Evolutionary conservation across 1,140 invertebrate species (phyloP).

Genomic region (Hestina assimilis): DNA sequence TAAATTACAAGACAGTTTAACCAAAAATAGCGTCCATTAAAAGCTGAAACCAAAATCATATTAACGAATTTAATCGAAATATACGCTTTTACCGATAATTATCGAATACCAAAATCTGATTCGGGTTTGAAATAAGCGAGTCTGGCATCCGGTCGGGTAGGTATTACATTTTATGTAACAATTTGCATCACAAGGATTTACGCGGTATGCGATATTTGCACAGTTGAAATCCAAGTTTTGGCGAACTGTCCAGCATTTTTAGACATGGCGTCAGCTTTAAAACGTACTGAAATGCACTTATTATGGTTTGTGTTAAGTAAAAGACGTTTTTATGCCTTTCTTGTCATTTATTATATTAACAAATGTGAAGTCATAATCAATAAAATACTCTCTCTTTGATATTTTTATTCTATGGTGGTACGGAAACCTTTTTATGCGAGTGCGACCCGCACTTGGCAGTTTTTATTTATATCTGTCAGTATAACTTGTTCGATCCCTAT

Average conservation of each 20-base stretch:
- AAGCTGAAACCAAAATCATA: not conserved
- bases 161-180: constrained; percentile 21
- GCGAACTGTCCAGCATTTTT: constrained; percentile 18
- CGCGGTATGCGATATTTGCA: constrained; percentile 3
- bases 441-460: too few relatives aligned
- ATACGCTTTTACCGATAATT: constrained; percentile 2
- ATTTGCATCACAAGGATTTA: constrained; percentile 16
- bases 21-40: too few relatives aligned
- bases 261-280: constrained; percentile 13
- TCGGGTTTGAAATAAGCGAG: constrained; percentile 11
- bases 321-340: not conserved
- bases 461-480: too few relatives aligned
- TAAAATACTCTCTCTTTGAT: too few relatives aligned
- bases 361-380: too few relatives aligned
- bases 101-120: constrained; percentile 10
- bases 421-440: too few relatives aligned
- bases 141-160: constrained; percentile 10
- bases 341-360: too few relatives aligned
- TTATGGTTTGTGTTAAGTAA: not conserved
- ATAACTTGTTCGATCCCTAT: too few relatives aligned
- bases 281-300: constrained; percentile 10
- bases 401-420: too few relatives aligned
- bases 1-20: too few relatives aligned
- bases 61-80: constrained; percentile 3
- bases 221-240: constrained; percentile 14